Evolutionary conservation across 1,140 invertebrate genomes (phyloP).

Genomic region (Papilio machaon): DNA sequence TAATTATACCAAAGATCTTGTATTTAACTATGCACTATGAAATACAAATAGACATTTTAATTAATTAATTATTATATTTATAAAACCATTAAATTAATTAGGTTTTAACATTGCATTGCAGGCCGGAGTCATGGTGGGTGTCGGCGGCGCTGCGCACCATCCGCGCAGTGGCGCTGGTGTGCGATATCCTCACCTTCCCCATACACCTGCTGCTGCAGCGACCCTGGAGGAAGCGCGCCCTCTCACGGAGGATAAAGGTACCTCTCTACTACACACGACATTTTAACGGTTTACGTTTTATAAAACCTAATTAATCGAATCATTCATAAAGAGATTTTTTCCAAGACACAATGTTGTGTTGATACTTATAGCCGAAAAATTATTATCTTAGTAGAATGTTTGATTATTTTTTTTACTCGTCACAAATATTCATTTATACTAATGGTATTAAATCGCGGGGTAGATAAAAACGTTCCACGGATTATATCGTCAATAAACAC

Average conservation of each 20-base stretch:
- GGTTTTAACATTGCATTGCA: conserved; percentile 56
- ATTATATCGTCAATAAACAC: background rate
- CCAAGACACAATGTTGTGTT: no score
- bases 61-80: no score
- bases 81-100: background rate
- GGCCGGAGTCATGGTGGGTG: conserved; percentile 91
- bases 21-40: background rate
- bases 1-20: background rate
- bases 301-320: no score
- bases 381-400: background rate
- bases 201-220: conserved; percentile 93
- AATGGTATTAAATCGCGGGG: background rate
- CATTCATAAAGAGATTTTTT: no score
- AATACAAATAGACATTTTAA: background rate
- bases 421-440: background rate
- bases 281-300: no score
- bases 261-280: background rate
- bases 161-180: conserved; percentile 90
- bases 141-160: conserved; percentile 88
- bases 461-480: background rate
- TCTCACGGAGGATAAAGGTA: conserved; percentile 90
- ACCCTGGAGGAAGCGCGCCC: conserved; percentile 91
- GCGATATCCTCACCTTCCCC: conserved; percentile 95
- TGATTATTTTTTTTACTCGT: background rate
- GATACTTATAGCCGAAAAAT: background rate